A percentile compares a stretch with the other conserved stretches of the same genome.
Conservation (phyloP, 1,140 invertebrate genomes). For the Drosophila tropicalis region DNA sequence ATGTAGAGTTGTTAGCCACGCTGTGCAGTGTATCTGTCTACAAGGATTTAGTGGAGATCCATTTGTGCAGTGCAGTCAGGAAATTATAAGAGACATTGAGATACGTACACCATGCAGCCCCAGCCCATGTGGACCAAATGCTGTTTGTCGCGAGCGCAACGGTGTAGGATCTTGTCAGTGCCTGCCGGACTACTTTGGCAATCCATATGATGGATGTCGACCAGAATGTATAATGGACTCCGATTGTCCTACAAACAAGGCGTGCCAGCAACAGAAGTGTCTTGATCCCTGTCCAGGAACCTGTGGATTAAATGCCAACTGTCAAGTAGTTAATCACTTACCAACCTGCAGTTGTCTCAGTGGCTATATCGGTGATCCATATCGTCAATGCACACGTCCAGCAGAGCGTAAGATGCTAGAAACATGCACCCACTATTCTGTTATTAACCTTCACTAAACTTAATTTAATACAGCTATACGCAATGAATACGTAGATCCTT, state of each 20-base stretch:
- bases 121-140: conserved; percentile 90
- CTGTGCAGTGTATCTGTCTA: conserved; percentile 91
- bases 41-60: conserved; percentile 90
- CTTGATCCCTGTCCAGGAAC: conserved; percentile 89
- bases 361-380: conserved; percentile 88
- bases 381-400: conserved; percentile 84
- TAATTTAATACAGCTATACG: conserved; percentile 71
- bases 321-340: conserved; percentile 89
- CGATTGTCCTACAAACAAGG: conserved; percentile 88
- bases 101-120: conserved; percentile 86
- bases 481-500: conserved; percentile 84
- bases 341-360: conserved; percentile 88
- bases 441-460: conserved; percentile 78
- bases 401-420: conserved; percentile 75
- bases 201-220: conserved; percentile 90
- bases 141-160: conserved; percentile 87
- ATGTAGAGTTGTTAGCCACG: conserved; percentile 91
- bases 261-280: conserved; percentile 89
- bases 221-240: conserved; percentile 87
- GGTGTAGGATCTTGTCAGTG: conserved; percentile 89
- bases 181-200: conserved; percentile 88
- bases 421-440: not conserved
- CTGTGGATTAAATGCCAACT: conserved; percentile 89
- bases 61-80: conserved; percentile 86
- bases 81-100: conserved; percentile 77